Conservation (phyloP, 1,140 invertebrate species). For the Diabrotica virgifera region DNA sequence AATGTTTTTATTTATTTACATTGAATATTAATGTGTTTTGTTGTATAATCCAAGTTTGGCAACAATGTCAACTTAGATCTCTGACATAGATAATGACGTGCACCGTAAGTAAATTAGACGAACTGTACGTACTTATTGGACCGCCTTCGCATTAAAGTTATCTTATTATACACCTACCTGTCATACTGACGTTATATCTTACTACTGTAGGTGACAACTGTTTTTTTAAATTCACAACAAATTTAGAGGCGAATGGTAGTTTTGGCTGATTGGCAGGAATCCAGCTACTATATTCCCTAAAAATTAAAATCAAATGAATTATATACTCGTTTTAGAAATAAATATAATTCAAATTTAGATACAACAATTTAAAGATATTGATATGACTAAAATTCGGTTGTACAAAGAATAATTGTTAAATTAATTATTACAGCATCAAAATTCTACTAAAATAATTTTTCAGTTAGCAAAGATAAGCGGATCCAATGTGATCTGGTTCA, state of each 20-base stretch:
- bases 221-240: slow-evolving; percentile 12
- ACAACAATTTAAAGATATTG: background rate
- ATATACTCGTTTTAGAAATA: background rate
- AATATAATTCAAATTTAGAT: slow-evolving; percentile 7
- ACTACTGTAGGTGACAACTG: background rate
- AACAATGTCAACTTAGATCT: too few species aligned
- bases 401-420: background rate
- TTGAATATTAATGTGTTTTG: too few species aligned
- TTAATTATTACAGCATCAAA: background rate
- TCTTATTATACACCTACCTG: background rate
- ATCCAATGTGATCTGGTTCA: too few species aligned
- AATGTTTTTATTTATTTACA: too few species aligned
- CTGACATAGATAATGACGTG: too few species aligned
- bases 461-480: too few species aligned
- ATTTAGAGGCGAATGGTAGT: background rate
- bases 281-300: slow-evolving; percentile 5
- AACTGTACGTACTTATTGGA: too few species aligned
- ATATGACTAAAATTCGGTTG: background rate
- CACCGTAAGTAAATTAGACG: too few species aligned
- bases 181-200: background rate
- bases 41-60: too few species aligned
- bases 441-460: too few species aligned
- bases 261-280: background rate
- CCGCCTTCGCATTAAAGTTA: too few species aligned
- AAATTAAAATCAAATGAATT: background rate